Conservation (phyloP, 2,888 invertebrate genomes). For the Ochropacha duplaris region DNA sequence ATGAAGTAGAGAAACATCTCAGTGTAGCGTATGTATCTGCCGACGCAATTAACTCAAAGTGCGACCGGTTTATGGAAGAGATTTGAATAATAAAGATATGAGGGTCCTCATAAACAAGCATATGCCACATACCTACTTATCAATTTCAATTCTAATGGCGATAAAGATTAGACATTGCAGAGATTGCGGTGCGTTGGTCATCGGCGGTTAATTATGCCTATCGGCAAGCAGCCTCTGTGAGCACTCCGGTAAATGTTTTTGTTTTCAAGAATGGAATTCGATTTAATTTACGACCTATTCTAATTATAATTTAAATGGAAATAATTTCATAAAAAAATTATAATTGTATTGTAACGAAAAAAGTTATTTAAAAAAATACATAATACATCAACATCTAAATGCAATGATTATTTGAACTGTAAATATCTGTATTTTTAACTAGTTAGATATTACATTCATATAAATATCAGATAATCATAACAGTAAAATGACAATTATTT, state of each 20-base stretch:
- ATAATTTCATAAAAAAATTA: background rate
- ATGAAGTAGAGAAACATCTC: slow-evolving; percentile 33
- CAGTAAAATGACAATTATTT: background rate
- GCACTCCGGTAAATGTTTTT: background rate
- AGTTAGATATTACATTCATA: background rate
- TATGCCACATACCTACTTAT: slow-evolving; percentile 78
- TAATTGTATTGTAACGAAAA: no score
- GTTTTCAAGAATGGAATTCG: no score
- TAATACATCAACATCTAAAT: no score
- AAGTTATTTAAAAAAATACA: no score
- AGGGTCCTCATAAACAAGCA: slow-evolving; percentile 71
- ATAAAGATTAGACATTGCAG: slow-evolving; percentile 38
- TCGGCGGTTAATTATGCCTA: slow-evolving; percentile 15
- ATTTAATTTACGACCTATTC: no score
- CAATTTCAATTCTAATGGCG: slow-evolving; percentile 69
- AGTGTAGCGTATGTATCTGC: slow-evolving; percentile 37
- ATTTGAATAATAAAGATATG: slow-evolving; percentile 77
- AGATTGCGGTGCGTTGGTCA: slow-evolving; percentile 1
- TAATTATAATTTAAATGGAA: background rate
- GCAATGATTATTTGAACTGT: no score
- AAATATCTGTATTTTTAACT: no score
- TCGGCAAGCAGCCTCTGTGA: background rate
- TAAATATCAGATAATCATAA: background rate
- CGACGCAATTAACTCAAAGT: slow-evolving; percentile 63
- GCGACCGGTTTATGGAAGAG: slow-evolving; percentile 59